These are phyloP conservation scores for Apodemus speciosus DNA, from an alignment of 2,113 vertebrate species.

Conservation along the genomic window DNA sequence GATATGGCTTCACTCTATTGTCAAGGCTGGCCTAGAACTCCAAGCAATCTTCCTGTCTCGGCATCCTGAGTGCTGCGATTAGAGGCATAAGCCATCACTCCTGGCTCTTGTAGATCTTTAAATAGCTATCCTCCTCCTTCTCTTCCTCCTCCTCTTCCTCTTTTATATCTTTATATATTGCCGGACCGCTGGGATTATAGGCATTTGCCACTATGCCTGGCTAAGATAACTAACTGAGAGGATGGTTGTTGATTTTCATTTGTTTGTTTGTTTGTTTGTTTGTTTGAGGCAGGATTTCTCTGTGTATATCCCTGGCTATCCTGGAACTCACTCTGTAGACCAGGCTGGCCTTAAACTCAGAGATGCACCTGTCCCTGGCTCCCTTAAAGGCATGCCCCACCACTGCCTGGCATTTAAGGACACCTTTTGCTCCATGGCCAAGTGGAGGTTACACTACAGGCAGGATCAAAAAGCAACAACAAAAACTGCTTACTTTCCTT, in stretches of 20 bases:
- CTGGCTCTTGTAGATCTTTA: not conserved
- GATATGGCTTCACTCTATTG: not conserved
- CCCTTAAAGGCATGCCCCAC: not conserved
- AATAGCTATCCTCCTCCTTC: not conserved
- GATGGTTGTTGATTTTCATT: no score
- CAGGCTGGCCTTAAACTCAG: no score
- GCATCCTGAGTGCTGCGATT: no score
- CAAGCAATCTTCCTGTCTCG: no score
- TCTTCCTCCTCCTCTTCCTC: not conserved
- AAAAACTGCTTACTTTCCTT: not conserved
- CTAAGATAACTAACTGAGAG: no score
- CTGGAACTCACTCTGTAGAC: no score
- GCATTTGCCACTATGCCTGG: no score
- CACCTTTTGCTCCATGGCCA: not conserved
- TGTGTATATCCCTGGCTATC: no score
- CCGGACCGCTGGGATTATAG: not conserved
- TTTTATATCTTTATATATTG: not conserved
- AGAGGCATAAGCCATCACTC: not conserved
- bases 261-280: no score
- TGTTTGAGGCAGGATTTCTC: no score
- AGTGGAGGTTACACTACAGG: not conserved
- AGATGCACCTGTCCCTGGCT: no score
- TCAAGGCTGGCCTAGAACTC: not conserved
- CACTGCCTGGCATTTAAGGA: not conserved
- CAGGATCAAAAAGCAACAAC: not conserved